Conservation (phyloP, 2,113 vertebrate species). For the Paramormyrops kingsleyae region DNA sequence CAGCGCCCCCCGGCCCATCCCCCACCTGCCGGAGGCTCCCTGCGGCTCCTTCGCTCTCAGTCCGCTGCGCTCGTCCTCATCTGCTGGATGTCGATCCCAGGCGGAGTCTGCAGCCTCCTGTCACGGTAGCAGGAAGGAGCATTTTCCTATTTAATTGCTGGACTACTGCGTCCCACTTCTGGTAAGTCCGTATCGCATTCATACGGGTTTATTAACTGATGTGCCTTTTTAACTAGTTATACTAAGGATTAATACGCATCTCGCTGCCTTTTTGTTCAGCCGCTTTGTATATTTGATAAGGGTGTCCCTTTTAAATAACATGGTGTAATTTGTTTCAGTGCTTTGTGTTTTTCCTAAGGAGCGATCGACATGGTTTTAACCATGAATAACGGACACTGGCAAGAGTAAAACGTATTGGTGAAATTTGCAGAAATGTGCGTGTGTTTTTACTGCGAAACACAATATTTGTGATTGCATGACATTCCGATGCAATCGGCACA, state of each 20-base stretch:
- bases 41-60: conserved; percentile 11
- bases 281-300: not conserved
- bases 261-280: not conserved
- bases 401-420: not conserved
- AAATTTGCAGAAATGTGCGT: not conserved
- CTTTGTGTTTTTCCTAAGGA: not conserved
- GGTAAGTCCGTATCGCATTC: not conserved
- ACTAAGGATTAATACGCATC: not conserved
- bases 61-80: conserved; percentile 19
- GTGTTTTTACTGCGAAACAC: not conserved
- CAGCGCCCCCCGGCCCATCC: conserved; percentile 38
- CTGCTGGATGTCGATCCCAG: conserved; percentile 11
- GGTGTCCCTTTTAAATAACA: not conserved
- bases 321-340: not conserved
- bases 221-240: not conserved
- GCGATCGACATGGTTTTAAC: not conserved
- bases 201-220: not conserved
- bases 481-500: not conserved
- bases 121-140: conserved; percentile 3
- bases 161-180: not conserved
- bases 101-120: conserved; percentile 21
- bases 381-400: not conserved
- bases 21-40: conserved; percentile 33
- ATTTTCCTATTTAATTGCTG: not conserved
- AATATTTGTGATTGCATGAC: not conserved